Percentiles rank a stretch among this genome's conserved stretches.
These are phyloP conservation scores for Nicator chloris DNA, from an alignment of 2,113 vertebrate genomes.

Conservation along the genomic window DNA sequence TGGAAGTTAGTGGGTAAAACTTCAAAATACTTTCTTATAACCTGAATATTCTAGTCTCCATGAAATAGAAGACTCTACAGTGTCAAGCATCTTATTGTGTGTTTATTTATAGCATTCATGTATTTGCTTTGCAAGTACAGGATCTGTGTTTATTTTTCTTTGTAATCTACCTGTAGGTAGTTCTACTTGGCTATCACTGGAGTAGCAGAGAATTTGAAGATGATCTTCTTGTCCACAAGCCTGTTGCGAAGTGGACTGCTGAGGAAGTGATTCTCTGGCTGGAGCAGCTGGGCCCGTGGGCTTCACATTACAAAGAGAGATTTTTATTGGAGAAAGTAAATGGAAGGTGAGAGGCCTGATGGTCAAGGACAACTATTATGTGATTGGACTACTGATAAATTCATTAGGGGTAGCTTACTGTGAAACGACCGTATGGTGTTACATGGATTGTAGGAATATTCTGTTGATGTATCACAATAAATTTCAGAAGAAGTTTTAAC, in stretches of 20 bases:
- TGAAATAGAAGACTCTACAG: background rate
- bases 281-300: slow-evolving; percentile 87
- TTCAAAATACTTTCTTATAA: background rate
- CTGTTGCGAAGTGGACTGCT: slow-evolving; percentile 84
- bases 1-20: background rate
- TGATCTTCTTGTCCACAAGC: slow-evolving; percentile 84
- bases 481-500: background rate
- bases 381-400: background rate
- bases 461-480: background rate
- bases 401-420: background rate
- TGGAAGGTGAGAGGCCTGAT: slow-evolving; percentile 79
- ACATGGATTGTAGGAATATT: background rate
- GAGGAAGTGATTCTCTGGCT: slow-evolving; percentile 90
- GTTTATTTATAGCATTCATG: background rate
- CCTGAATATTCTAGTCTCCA: background rate
- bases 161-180: slow-evolving; percentile 69
- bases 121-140: background rate
- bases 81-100: background rate
- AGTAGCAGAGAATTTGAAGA: slow-evolving; percentile 82
- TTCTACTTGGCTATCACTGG: slow-evolving; percentile 91
- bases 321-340: slow-evolving; percentile 88
- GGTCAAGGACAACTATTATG: background rate
- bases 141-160: background rate
- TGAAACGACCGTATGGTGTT: background rate
- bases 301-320: slow-evolving; percentile 83